These are phyloP conservation scores for Pseudois nayaur DNA, from an alignment of 2,113 vertebrate genomes.

Conservation along the genomic window DNA sequence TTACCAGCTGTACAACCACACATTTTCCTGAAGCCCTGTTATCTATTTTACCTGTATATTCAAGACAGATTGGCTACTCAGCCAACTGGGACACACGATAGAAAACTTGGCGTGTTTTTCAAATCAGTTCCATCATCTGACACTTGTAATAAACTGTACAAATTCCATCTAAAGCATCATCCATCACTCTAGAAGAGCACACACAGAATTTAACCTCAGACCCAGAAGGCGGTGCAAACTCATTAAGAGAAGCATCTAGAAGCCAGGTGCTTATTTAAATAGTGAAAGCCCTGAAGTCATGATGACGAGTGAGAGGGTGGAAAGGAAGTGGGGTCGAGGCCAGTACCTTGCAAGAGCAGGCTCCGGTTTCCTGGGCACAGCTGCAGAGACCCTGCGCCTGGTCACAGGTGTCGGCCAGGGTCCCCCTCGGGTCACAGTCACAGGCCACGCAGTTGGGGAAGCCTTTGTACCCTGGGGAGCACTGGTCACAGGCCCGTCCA, in stretches of 20 bases:
- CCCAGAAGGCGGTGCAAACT: background rate
- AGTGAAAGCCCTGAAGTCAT: background rate
- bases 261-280: background rate
- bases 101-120: background rate
- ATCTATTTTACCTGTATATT: background rate
- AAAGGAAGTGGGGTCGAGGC: fast-evolving
- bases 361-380: constrained; percentile 82
- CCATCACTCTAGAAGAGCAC: background rate
- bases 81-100: background rate
- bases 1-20: background rate
- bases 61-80: background rate
- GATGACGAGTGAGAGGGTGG: too few species aligned
- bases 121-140: background rate
- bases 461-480: constrained; percentile 86
- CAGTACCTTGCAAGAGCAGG: constrained; percentile 93
- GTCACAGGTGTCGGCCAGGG: constrained; percentile 82
- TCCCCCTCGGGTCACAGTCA: constrained; percentile 88
- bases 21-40: background rate
- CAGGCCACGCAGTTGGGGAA: constrained; percentile 90
- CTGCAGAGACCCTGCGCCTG: constrained; percentile 80
- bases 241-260: background rate
- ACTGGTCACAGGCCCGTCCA: constrained; percentile 83
- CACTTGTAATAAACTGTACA: background rate
- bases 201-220: background rate
- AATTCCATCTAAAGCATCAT: background rate